Base-by-base conservation (phyloP, 2,888 invertebrate species). In the Hyposoter dolosus region DNA sequence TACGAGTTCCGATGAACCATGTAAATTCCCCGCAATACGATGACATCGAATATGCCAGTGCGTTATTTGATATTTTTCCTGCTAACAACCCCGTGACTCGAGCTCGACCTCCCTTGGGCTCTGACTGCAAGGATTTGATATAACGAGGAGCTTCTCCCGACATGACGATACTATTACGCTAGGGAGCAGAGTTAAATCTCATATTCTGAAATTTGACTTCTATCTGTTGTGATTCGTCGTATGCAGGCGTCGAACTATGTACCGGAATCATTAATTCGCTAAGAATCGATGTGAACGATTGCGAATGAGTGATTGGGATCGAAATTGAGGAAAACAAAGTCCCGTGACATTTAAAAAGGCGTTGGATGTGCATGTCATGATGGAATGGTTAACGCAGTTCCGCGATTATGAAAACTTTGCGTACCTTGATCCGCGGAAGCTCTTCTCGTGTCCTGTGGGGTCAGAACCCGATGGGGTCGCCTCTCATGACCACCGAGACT, bases 381-480 rank as follows among this genome's bases (percentile, higher is more conserved):
- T 17, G 53, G 19, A 23, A 19, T 10, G 2, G 53, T 32, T 7
- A 53, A 53, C 19, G 19, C 7, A 10, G 10, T 10, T 53, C 10
- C 10, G 19, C 2, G 50, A 35, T 35, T 40, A 72, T 35, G 19
- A 35, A 35, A 7, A 12, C 19, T 56, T 40, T 47, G 71, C 88
- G 90, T 84, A 94, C 93, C 92, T 88, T 94, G 93, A 90, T 93
- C 93, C 40, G 91, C 92, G 12, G 93, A 94, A 23, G 92, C 90
- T 83, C 93, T 90, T 35, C 93, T 90, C 32, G 90, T 90, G 66
- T 93, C 93, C 75, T 93, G 93, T 0, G 90, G 88, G 7, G 89
- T 83, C 5, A 96, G 95, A 0, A 96, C 96, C 75, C 96, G 95
- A 0, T 96, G 96, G 91, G 96, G 96, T 63, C 96, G 94, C 85